A percentile compares a stretch with the other conserved stretches of the same genome.
phyloP scores from a whole-genome alignment of 1,140 invertebrate species.

The Rhagoletis zephyria region DNA sequence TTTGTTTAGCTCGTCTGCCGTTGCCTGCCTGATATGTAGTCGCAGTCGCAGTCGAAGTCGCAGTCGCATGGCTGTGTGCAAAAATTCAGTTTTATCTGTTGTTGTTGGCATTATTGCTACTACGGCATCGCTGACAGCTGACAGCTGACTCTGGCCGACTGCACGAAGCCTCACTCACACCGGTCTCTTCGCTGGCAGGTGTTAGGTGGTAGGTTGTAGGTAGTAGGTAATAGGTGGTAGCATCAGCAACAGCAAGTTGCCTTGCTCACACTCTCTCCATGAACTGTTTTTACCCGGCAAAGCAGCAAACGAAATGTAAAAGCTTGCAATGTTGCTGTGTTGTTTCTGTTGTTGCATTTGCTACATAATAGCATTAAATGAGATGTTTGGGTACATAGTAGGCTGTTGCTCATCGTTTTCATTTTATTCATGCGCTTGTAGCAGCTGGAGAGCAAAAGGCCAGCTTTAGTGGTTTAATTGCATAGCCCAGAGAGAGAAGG shows the following conservation, averaged over 20 bases:
- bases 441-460: not conserved
- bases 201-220: no score
- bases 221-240: no score
- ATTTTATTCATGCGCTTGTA: not conserved
- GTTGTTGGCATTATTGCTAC: conserved; percentile 30
- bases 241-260: not conserved
- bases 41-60: not conserved
- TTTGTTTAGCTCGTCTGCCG: not conserved
- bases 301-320: conserved; percentile 20
- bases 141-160: not conserved
- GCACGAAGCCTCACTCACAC: conserved; percentile 13
- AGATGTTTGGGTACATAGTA: not conserved
- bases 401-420: not conserved
- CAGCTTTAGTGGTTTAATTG: not conserved
- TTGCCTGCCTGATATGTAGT: not conserved
- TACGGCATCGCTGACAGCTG: not conserved
- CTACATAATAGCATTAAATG: conserved; percentile 27
- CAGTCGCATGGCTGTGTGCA: conserved; percentile 24
- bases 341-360: not conserved
- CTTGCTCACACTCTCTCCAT: no score
- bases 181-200: not conserved
- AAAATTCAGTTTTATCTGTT: conserved; percentile 14
- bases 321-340: conserved; percentile 8
- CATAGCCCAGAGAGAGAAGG: not conserved
- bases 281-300: conserved; percentile 38